phyloP scores from a whole-genome alignment of 30 jellyfish, hydroid and myxozoan genomes.

The Pseudorhiza aurosa region DNA sequence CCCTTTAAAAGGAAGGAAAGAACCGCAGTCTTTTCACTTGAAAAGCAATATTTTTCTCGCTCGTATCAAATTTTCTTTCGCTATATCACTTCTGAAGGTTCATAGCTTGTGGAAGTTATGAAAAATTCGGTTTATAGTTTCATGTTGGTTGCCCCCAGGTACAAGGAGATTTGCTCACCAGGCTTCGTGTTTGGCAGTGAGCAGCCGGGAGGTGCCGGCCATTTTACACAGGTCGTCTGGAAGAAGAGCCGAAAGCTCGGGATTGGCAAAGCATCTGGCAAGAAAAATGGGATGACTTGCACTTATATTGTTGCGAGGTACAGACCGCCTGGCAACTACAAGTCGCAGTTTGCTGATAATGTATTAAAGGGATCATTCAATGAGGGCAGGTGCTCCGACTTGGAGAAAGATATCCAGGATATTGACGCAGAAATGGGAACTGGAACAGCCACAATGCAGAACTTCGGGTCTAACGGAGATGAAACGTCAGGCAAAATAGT shows the following conservation, averaged over 20 bases:
- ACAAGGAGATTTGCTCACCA: constrained; percentile 87
- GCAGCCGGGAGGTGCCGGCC: constrained; percentile 72
- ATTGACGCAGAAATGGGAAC: constrained; percentile 65
- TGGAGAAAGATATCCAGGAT: constrained; percentile 61
- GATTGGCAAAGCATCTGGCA: constrained; percentile 68
- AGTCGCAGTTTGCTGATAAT: constrained; percentile 53
- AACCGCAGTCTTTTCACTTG: too few relatives aligned
- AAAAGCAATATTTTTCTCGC: too few relatives aligned
- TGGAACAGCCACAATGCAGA: constrained; percentile 50
- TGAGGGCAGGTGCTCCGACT: constrained; percentile 53
- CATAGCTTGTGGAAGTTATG: too few relatives aligned
- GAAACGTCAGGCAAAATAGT: not conserved
- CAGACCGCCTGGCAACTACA: constrained; percentile 73
- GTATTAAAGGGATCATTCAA: constrained; percentile 60
- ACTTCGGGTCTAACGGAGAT: not conserved
- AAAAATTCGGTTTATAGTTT: too few relatives aligned
- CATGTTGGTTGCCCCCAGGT: too few relatives aligned
- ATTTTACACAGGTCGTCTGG: constrained; percentile 84
- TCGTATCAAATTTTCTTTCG: too few relatives aligned
- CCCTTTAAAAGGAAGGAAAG: too few relatives aligned
- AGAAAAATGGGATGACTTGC: constrained; percentile 57
- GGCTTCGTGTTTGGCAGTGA: constrained; percentile 72
- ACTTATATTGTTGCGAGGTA: constrained; percentile 79
- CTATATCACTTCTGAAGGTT: too few relatives aligned
- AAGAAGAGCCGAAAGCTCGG: constrained; percentile 63